These are phyloP conservation scores for Melieria crassipennis DNA, from an alignment of 2,888 invertebrate species.

Conservation along the genomic window DNA sequence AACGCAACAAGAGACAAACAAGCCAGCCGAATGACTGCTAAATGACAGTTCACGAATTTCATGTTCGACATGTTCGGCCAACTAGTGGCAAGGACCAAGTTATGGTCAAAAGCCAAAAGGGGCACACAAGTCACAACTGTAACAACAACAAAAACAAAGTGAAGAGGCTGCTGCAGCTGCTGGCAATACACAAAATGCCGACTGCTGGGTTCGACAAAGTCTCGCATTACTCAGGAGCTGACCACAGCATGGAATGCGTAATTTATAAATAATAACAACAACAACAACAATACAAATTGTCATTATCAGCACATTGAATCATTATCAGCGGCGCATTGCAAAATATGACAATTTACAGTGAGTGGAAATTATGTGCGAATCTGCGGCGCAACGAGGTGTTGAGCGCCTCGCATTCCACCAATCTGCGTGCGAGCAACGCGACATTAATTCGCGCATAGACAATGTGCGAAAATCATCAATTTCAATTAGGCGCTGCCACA, in stretches of 20 bases:
- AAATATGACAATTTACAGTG: no score
- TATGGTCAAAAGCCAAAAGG: conserved; percentile 24
- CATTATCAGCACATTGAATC: no score
- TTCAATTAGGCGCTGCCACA: conserved; percentile 23
- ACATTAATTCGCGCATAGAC: neutral
- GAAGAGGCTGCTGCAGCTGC: neutral
- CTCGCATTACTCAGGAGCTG: neutral
- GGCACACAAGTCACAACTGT: conserved; percentile 1
- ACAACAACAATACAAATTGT: no score
- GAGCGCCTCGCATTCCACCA: no score
- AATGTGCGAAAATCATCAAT: conserved; percentile 32
- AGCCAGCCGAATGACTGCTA: conserved; percentile 7
- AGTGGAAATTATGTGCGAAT: no score
- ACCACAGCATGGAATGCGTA: neutral
- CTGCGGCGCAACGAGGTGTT: no score
- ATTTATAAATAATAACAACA: no score
- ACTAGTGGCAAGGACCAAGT: conserved; percentile 23
- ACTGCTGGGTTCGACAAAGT: no score
- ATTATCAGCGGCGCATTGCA: no score
- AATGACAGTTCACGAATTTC: conserved; percentile 38
- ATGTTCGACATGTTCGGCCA: conserved; percentile 31
- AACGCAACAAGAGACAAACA: neutral
- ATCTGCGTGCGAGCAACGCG: no score
- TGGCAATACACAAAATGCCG: neutral
- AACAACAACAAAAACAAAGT: no score